These are phyloP conservation scores for Columba janthina DNA, from an alignment of 2,113 vertebrate species.

Conservation along the genomic window DNA sequence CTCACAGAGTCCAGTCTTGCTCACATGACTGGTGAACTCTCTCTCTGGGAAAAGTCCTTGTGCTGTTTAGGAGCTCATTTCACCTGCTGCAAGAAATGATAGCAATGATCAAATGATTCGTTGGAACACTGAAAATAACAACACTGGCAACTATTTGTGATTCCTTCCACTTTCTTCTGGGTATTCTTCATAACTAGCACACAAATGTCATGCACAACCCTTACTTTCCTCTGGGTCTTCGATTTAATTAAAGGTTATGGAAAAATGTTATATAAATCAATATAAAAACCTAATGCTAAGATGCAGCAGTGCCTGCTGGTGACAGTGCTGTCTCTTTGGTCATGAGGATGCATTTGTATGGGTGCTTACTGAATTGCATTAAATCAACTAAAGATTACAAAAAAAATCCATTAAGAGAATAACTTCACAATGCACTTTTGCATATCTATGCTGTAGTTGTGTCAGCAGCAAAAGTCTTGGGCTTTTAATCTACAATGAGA, in stretches of 20 bases:
- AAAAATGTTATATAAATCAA: not conserved
- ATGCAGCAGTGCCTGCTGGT: not conserved
- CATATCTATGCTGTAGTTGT: conserved; percentile 18
- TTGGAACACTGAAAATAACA: not conserved
- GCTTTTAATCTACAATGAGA: not conserved
- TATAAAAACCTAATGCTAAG: not conserved
- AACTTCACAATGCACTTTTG: not conserved
- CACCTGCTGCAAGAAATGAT: not conserved
- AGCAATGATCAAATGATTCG: not conserved
- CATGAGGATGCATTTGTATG: not conserved
- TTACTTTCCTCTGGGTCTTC: not conserved
- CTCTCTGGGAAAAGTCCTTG: not conserved
- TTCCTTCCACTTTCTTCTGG: not conserved
- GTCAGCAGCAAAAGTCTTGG: not conserved
- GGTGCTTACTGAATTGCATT: not conserved
- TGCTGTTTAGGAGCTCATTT: not conserved
- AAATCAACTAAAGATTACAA: not conserved
- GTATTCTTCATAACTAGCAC: not conserved
- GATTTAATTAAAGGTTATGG: not conserved
- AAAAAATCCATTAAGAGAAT: not conserved
- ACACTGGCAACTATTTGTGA: not conserved
- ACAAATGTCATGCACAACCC: not conserved
- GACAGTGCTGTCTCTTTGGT: not conserved
- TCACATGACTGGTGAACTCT: not conserved
- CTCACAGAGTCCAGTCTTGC: fast-evolving